Evolutionary conservation across 2,888 invertebrate genomes (phyloP), one percentile per base, ranked within the genome.

Genomic region (Cerceris rybyensis): DNA sequence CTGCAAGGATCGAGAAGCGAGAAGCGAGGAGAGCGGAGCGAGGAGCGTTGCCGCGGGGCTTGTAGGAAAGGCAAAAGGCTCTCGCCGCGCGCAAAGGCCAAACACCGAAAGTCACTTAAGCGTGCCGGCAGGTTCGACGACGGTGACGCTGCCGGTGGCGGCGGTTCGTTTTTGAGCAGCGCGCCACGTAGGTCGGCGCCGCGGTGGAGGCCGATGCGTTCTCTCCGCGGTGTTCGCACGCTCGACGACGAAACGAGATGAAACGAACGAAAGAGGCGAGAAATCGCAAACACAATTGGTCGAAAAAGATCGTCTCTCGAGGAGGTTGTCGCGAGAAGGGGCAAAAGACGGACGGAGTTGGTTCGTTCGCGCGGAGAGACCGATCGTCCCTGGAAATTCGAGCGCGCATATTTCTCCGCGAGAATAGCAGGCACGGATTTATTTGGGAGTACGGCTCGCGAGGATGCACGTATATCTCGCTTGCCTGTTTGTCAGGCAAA

Each of bases 101-200:
- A 90, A 92, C 92, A 92, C 89, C 90, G 87, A 92, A 92, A 92
- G 90, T 92, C 91, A 92, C 92, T 92, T 91, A 91, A 90, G 90
- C 87, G 87, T 81, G 83, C 86, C 85, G 82, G 86, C 87, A 87
- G 84, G 85, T 83, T 82, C 87, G 83, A 83, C 83, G 28, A 28
- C 28, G 28, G 28, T 28, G 28, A 28, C 28, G 28, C 28, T 28
- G 28, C 4, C 28, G 28, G 28, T 28, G 82, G 58, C 75, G 75
- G 70, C 75, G 84, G 82, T 78, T 85, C 76, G 78, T 84, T 86
- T 82, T 80, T 74, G 80, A 84, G 75, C 75, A 73, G 81, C 86
- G 80, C 85, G 76, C 70, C 87, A 85, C 87, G 88, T 85, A 28
- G 28, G 28, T 28, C 28, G 28, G 28, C 85, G 84, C 78, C 82